Base-by-base conservation (phyloP, 92 coral and sea anemone species). In the Zoanthus gigantus region DNA sequence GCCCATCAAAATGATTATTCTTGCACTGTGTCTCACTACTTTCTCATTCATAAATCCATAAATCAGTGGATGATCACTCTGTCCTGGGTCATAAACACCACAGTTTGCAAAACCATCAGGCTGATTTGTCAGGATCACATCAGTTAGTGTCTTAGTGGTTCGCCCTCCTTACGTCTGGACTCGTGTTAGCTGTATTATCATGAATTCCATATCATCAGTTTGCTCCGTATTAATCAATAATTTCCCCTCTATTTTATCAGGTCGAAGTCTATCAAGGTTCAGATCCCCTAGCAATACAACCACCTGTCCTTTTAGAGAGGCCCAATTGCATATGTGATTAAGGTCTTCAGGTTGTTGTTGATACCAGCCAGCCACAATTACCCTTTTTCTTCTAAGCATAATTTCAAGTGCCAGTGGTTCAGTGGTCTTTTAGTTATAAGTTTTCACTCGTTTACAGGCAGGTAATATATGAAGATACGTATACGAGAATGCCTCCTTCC, bases 11-110 rank as follows among this genome's bases (percentile, higher is more conserved):
- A 23, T 16, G 8, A 91, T 56, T 0, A 88, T 82, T 73, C 60
- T 80, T 73, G 90, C 50, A 47, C 44, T 58, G 30, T 12, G 52
- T 61, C 48, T 76, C 11, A 31, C 85, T 10, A 69, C 91, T 63
- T 84, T 87, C 46, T 86, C 91, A 3, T 53, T 29, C 87, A 89
- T 68, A 29, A 84, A 44, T 48, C 89, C 90, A 93, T 93, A 93
- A 14, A 91, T 60, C 15, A 87, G 48, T 44, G 75, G n/a, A 53
- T 90, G 95, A 71, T 93, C 95, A 84, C 95, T 92, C 28, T 90
- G 83, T 57, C 75, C 93, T 12, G 95, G 91, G 45, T 92, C 84
- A 58, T 48, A 86, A 15, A 78, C 47, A 16, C 87, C 91, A 30
- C 91, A 87, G 37, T 74, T 7, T 15, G 12, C 53, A 80, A 92